Conservation (phyloP, 2,113 vertebrate genomes). For the Trochalopteron elliotii region DNA sequence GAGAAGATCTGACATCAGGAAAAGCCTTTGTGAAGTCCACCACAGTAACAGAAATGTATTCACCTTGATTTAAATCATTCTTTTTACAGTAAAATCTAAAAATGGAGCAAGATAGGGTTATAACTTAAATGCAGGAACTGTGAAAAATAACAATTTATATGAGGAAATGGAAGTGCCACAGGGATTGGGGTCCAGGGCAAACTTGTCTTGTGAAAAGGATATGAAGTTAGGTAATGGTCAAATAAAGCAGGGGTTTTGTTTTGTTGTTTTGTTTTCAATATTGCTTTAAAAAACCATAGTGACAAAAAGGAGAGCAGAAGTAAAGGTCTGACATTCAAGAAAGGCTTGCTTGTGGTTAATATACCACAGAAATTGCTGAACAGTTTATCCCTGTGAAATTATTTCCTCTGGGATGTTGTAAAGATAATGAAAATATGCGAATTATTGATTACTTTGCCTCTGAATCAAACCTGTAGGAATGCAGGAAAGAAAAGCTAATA, state of each 20-base stretch:
- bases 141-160: neutral
- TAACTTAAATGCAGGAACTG: neutral
- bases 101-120: neutral
- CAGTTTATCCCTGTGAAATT: neutral
- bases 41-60: neutral
- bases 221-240: neutral
- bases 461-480: neutral
- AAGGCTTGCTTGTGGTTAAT: neutral
- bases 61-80: constrained; percentile 44
- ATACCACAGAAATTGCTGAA: neutral
- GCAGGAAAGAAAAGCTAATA: neutral
- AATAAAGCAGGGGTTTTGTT: neutral
- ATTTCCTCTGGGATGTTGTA: neutral
- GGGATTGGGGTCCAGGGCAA: neutral
- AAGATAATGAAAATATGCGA: neutral
- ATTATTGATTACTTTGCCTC: neutral
- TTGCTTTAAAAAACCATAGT: neutral
- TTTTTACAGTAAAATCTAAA: constrained; percentile 29
- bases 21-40: constrained; percentile 16
- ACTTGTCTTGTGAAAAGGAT: neutral
- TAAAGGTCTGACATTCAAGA: neutral
- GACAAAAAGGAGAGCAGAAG: neutral
- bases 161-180: constrained; percentile 5
- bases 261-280: neutral
- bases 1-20: constrained; percentile 22